These are phyloP conservation scores for Lamprotornis superbus DNA, from an alignment of 2,113 vertebrate genomes.

Conservation along the genomic window DNA sequence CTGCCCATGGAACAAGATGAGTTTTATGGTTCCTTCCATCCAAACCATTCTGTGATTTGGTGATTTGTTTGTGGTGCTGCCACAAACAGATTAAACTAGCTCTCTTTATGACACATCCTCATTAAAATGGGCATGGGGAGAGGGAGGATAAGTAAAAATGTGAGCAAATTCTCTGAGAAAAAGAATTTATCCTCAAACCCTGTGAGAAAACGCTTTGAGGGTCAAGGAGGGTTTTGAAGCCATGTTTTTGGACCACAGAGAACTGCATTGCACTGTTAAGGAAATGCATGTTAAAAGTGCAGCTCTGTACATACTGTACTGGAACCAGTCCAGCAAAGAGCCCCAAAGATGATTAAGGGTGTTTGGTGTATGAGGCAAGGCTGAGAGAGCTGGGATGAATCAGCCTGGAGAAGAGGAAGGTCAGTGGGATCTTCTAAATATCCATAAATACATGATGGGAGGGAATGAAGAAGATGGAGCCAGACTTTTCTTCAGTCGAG, in stretches of 20 bases:
- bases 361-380: fast-evolving
- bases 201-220: fast-evolving
- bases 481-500: background rate
- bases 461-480: background rate
- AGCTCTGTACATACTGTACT: fast-evolving
- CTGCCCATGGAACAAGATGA: background rate
- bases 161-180: no score
- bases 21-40: no score
- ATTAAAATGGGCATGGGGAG: background rate
- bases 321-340: background rate
- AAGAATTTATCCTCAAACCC: background rate
- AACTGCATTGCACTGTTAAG: background rate
- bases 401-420: background rate
- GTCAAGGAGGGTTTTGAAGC: background rate
- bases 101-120: background rate
- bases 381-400: background rate
- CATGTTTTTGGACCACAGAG: fast-evolving
- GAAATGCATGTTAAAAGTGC: background rate
- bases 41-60: background rate
- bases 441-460: fast-evolving
- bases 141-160: background rate
- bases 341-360: background rate
- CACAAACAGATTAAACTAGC: background rate
- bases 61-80: background rate
- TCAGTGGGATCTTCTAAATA: background rate